These are phyloP conservation scores for Siniperca obscura DNA, from an alignment of 2,797 vertebrate species.

Conservation along the genomic window DNA sequence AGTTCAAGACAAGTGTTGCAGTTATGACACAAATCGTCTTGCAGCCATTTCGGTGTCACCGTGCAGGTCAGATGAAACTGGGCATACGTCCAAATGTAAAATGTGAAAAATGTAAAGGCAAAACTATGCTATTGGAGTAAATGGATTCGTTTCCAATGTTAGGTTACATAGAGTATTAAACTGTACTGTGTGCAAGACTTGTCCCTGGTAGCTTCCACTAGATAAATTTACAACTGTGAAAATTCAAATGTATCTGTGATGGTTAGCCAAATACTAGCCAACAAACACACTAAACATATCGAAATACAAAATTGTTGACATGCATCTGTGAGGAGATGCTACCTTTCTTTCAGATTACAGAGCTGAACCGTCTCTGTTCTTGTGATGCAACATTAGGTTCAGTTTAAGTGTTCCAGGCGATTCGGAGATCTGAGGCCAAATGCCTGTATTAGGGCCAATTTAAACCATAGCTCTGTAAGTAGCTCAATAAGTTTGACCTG, in stretches of 20 bases:
- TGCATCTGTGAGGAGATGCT: neutral
- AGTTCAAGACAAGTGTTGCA: conserved; percentile 13
- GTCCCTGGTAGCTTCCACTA: neutral
- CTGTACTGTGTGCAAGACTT: neutral
- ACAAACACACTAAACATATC: neutral
- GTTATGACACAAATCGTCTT: conserved; percentile 19
- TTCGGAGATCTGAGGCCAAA: neutral
- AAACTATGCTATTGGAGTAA: neutral
- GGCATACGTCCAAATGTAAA: conserved; percentile 8
- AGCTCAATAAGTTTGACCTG: conserved; percentile 11
- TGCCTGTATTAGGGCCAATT: neutral
- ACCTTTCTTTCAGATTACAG: neutral
- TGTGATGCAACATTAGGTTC: neutral
- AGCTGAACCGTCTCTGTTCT: neutral
- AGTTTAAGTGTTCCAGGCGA: neutral
- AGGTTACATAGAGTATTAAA: neutral
- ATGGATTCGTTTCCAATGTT: neutral
- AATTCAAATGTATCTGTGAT: neutral
- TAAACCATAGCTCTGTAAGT: neutral
- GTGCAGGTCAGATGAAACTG: conserved; percentile 35
- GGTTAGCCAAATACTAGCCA: neutral
- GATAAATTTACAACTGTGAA: neutral
- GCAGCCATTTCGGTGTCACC: neutral
- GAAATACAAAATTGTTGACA: neutral
- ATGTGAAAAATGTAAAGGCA: conserved; percentile 12